phyloP scores from a whole-genome alignment of 2,888 invertebrate species.

The Patella pellucida region DNA sequence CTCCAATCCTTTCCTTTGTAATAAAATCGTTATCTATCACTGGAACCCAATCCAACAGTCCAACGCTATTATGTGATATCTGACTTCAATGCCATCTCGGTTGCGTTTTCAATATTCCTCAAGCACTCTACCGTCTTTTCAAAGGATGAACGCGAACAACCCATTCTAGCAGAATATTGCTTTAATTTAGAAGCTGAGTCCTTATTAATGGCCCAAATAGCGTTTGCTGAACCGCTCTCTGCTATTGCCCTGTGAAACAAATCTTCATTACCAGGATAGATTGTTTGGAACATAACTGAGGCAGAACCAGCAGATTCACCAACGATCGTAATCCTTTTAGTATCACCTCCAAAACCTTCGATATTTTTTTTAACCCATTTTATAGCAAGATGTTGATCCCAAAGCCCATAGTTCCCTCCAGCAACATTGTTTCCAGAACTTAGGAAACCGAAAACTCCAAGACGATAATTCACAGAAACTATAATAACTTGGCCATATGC shows the following conservation, averaged over 20 bases:
- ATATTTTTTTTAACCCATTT: conserved; percentile 52
- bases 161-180: neutral
- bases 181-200: neutral
- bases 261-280: conserved; percentile 43
- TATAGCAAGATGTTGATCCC: conserved; percentile 52
- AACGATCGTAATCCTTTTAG: conserved; percentile 43
- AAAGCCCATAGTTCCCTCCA: conserved; percentile 54
- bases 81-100: neutral
- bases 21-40: neutral
- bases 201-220: neutral
- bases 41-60: neutral
- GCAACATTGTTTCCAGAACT: conserved; percentile 40
- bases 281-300: conserved; percentile 40
- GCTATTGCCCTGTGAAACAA: conserved; percentile 49
- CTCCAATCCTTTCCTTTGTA: neutral
- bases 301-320: conserved; percentile 55
- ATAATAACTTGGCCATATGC: conserved; percentile 44
- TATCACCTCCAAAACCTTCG: conserved; percentile 45
- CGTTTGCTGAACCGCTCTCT: conserved; percentile 45
- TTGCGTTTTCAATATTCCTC: neutral
- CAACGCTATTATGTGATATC: neutral
- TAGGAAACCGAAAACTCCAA: conserved; percentile 53
- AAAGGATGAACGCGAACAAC: neutral
- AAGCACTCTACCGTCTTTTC: neutral
- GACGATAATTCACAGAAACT: conserved; percentile 50